Percentiles rank a stretch among this genome's conserved stretches.
Evolutionary conservation across 2,113 vertebrate species (phyloP).

Genomic region (Lichenostomus cassidix): DNA sequence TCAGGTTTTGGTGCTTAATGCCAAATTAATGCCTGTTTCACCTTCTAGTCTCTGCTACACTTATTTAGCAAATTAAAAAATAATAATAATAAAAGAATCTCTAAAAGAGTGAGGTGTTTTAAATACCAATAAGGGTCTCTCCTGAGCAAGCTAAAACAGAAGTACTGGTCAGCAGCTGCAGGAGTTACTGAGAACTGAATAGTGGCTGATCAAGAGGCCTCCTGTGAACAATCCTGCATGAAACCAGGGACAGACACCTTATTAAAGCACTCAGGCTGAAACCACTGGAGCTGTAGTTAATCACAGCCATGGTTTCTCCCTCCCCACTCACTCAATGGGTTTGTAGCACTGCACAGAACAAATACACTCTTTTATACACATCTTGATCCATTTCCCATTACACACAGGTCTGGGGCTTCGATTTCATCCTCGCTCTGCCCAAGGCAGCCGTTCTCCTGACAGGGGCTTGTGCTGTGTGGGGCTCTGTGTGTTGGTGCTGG

Average conservation of each 20-base stretch:
- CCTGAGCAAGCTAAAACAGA: conserved; percentile 7
- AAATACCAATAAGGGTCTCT: neutral
- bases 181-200: neutral
- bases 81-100: neutral
- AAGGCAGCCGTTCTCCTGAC: neutral
- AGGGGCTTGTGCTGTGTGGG: neutral
- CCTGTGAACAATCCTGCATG: neutral
- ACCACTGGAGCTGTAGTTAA: neutral
- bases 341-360: neutral
- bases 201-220: conserved; percentile 7
- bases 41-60: neutral
- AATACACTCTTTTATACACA: neutral
- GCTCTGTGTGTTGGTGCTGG: neutral
- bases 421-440: neutral
- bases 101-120: neutral
- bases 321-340: neutral
- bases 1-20: neutral
- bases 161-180: neutral
- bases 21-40: neutral
- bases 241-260: neutral
- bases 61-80: neutral
- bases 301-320: neutral
- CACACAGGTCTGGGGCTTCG: neutral
- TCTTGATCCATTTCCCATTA: neutral
- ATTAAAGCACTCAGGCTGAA: neutral